phyloP scores from a whole-genome alignment of 2,113 vertebrate genomes.

The Halcyon senegalensis region DNA sequence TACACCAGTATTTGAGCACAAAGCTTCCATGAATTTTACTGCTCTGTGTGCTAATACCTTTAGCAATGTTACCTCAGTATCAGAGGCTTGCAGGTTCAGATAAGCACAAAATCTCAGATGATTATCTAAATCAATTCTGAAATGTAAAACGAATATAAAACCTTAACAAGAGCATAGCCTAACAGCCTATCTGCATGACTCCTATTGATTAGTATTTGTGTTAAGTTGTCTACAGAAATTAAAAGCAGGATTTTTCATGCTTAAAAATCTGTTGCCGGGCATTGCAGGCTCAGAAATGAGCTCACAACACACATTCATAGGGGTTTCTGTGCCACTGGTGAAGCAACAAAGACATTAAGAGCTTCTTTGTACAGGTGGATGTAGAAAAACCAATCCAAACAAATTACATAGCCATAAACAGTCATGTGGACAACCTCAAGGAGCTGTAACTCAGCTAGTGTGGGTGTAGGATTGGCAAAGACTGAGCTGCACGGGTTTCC shows the following conservation, averaged over 20 bases:
- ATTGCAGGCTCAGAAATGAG: not conserved
- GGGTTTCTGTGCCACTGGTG: not conserved
- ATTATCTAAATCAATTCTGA: not conserved
- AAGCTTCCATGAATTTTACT: not conserved
- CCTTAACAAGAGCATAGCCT: not conserved
- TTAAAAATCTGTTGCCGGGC: not conserved
- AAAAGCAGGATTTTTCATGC: not conserved
- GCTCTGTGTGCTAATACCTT: not conserved
- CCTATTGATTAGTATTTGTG: not conserved
- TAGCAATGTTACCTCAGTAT: not conserved
- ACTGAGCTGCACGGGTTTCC: not conserved
- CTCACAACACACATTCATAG: fast-evolving
- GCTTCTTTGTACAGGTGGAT: not conserved
- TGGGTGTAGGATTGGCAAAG: not conserved
- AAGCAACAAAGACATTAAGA: not conserved
- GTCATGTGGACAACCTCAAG: not conserved
- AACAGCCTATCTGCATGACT: not conserved
- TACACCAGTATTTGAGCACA: not conserved
- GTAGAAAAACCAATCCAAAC: not conserved
- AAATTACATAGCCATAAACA: not conserved
- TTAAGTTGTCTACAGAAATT: not conserved
- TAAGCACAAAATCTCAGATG: not conserved
- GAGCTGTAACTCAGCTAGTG: not conserved
- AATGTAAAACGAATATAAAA: not conserved
- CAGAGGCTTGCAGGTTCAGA: not conserved